phyloP scores from a whole-genome alignment of 37 sponge, comb jelly and placozoan genomes.

The Ianthella basta region DNA sequence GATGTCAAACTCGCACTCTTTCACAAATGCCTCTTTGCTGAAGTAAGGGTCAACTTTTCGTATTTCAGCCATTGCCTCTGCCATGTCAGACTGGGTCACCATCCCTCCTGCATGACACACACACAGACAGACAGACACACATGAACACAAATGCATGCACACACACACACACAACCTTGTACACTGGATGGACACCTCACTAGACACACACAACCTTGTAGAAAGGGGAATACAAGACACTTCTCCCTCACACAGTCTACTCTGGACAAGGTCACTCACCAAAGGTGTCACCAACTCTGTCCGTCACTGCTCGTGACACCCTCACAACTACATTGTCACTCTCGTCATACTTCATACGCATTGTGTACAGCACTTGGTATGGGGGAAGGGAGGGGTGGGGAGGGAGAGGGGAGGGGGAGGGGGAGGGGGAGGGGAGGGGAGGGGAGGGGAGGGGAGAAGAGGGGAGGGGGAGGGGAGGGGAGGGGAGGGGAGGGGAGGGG shows the following conservation, averaged over 20 bases:
- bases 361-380: constrained; percentile 40
- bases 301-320: constrained; percentile 83
- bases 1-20: constrained; percentile 76
- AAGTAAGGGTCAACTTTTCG: constrained; percentile 83
- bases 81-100: constrained; percentile 79
- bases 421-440: neutral
- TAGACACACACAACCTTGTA: neutral
- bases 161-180: too few species aligned
- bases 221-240: too few species aligned
- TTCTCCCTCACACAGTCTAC: too few species aligned
- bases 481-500: too few species aligned
- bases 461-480: neutral
- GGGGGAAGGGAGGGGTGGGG: neutral
- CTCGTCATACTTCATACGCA: constrained; percentile 89
- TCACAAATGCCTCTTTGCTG: constrained; percentile 70
- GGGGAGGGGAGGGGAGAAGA: too few species aligned
- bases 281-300: constrained; percentile 67
- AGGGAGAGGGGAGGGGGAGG: neutral
- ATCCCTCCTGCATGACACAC: constrained; percentile 33
- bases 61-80: constrained; percentile 80
- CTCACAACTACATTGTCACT: constrained; percentile 89
- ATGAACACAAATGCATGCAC: too few species aligned
- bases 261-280: neutral
- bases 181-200: neutral
- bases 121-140: too few species aligned